Evolutionary conservation across 2,888 invertebrate genomes (phyloP), one percentile per base, ranked within the genome.

Genomic region (Eupithecia exiguata): DNA sequence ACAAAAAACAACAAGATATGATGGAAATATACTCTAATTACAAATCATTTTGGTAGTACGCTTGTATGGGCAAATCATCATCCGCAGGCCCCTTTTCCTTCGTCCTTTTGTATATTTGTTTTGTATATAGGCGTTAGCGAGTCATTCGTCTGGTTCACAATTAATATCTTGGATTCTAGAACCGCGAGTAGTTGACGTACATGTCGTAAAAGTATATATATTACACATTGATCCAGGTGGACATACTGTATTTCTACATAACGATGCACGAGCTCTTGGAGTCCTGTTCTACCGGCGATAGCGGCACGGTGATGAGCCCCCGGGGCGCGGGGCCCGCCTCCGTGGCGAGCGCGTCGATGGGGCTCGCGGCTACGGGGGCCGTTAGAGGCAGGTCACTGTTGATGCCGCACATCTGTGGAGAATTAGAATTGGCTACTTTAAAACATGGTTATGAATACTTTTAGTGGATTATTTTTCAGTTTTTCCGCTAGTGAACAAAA

Each of bases 361-460:
- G 1, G 89, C 14, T 14, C 58, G 58, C 71, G 0, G 85, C 85
- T 0, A 91, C 87, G 0, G 93, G 94, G 1, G 89, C 92, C 0
- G 89, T 82, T 1, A 92, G 86, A 0, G 94, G 93, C 38, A 94
- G 76, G 86, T 94, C 94, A 0, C 91, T 91, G 88, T 93, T 93
- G 81, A 94, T 92, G 75, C 94, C 94, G 1, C 93, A 92, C 74
- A 93, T 94, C 94, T 93, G 87, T 46, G 21, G 70, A 65, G 14
- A 35, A 16, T 30, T 4, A 63, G n/a, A 62, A 9, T 30, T 9
- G 30, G 35, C 35, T 62, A 62, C 58, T 25, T 58, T 25, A 58
- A 10, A 49, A 49, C 49, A 49, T 49, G 21, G n/a, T 49, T 7
- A 46, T n/a, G n/a, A n/a, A n/a, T n/a, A n/a, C n/a, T 5, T 40